phyloP scores from a whole-genome alignment of 2,797 vertebrate species.

The Enteromius afrohamiltoni region DNA sequence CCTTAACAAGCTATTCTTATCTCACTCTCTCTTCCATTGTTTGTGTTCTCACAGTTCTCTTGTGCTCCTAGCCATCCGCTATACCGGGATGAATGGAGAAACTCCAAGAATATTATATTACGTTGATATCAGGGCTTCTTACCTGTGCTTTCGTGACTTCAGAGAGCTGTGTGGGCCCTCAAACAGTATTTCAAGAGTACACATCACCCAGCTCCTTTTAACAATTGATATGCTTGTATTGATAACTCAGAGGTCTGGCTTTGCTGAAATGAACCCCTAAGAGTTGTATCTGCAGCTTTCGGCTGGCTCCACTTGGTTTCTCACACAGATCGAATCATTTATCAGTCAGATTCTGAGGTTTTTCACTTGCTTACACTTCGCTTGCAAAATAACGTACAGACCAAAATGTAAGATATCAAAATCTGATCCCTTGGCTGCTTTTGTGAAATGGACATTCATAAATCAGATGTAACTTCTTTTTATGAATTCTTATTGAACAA shows the following conservation, averaged over 20 bases:
- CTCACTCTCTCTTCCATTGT: conserved; percentile 7
- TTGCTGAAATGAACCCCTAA: conserved; percentile 8
- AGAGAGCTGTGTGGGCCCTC: not conserved
- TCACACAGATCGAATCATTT: not conserved
- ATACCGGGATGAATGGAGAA: not conserved
- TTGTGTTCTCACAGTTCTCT: conserved; percentile 10
- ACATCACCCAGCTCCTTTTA: conserved; percentile 32
- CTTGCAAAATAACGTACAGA: not conserved
- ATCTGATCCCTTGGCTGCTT: not conserved
- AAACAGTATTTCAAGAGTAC: conserved; percentile 26
- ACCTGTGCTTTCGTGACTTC: not conserved
- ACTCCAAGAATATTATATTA: not conserved
- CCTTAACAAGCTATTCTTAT: conserved; percentile 24
- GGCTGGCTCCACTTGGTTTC: not conserved
- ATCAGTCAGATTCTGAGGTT: not conserved
- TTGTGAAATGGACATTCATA: not conserved
- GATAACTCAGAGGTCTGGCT: conserved; percentile 8
- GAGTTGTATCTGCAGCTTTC: conserved; percentile 1
- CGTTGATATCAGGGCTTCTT: not conserved
- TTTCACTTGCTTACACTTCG: not conserved
- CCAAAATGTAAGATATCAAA: not conserved
- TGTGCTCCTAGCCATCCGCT: not conserved
- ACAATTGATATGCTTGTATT: conserved; percentile 43
- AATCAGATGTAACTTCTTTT: not conserved
- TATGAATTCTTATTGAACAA: not conserved